These are phyloP conservation scores for Australoheros scitulus DNA, from an alignment of 2,113 vertebrate genomes.

Conservation along the genomic window DNA sequence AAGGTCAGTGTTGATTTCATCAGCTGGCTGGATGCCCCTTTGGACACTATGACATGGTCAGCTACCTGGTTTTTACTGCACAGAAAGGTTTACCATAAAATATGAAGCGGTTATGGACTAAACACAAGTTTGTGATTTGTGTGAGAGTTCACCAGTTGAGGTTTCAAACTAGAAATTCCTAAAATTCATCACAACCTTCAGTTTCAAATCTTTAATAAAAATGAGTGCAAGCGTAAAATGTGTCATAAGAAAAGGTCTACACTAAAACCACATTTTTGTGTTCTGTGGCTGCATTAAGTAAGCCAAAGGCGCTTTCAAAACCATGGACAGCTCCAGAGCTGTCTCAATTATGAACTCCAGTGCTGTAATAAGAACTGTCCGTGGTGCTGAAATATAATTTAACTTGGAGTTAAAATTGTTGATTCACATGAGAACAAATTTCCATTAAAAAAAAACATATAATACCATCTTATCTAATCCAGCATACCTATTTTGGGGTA, in stretches of 20 bases:
- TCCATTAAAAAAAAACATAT: background rate
- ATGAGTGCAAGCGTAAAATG: too few relatives aligned
- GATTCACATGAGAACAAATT: background rate
- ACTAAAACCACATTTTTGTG: background rate
- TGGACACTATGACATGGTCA: constrained; percentile 1
- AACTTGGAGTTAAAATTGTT: background rate
- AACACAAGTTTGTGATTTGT: background rate
- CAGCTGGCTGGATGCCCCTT: constrained; percentile 9
- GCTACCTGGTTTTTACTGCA: background rate
- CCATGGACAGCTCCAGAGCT: constrained; percentile 11
- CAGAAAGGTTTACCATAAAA: background rate
- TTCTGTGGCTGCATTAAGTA: background rate
- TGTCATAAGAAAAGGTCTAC: background rate
- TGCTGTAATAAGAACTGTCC: constrained; percentile 17
- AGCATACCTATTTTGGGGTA: background rate
- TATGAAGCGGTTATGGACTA: background rate
- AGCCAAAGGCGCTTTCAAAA: constrained; percentile 3
- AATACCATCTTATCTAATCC: too few relatives aligned
- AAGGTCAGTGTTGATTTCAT: constrained; percentile 59
- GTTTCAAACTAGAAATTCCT: background rate
- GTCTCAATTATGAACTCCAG: background rate
- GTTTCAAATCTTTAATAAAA: background rate
- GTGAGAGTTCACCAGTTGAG: background rate
- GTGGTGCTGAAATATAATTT: constrained; percentile 42
- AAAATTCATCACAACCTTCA: background rate